Base-by-base conservation (phyloP, 1,140 invertebrate species). In the Drosophila subpulchrella region DNA sequence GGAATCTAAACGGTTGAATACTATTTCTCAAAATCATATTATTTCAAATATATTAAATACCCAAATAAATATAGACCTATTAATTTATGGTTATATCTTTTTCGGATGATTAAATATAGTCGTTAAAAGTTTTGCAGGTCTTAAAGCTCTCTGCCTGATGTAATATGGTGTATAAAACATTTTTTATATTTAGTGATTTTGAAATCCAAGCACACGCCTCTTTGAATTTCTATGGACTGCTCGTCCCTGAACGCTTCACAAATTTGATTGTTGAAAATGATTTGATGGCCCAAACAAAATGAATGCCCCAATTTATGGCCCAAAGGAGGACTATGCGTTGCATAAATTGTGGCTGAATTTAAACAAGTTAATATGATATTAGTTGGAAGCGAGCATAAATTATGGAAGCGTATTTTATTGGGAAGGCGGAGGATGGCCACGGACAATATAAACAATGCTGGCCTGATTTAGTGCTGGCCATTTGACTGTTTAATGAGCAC, bases 401-500 rank as follows among this genome's bases (percentile, higher is more conserved):
- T 88, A 84, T 63, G 63, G 38, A 56, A 80, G 83, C 66, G 84
- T 77, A 79, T 50, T 30, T 32, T 20, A 48, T 38, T 30, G 46
- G 12, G 42, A 13, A 34, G 15, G 30, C 32, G 27, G 47, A 46
- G 53, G 56, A 60, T 20, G 20, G 20, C 27, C 27, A 27, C 27
- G 27, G 27, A 61, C 44, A 59, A 68, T 61, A 61, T 74, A 63
- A 74, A 83, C 84, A 88, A 89, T 75, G 61, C 80, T 50, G 66
- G 32, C 50, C 82, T 89, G 83, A 88, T 89, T 88, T 88, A 89
- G 76, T 70, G 48, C 57, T 61, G 51, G 80, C 61, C 61, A 81
- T 89, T 89, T 89, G 58, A 77, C 88, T 80, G 85, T 88, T 88
- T 90, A 84, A 89, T 88, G 84, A 90, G 84, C 84, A 88, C 80